A percentile compares a stretch with the other conserved stretches of the same genome.
These are phyloP conservation scores for Actenoides lindsayi DNA, from an alignment of 2,113 vertebrate species.

Conservation along the genomic window DNA sequence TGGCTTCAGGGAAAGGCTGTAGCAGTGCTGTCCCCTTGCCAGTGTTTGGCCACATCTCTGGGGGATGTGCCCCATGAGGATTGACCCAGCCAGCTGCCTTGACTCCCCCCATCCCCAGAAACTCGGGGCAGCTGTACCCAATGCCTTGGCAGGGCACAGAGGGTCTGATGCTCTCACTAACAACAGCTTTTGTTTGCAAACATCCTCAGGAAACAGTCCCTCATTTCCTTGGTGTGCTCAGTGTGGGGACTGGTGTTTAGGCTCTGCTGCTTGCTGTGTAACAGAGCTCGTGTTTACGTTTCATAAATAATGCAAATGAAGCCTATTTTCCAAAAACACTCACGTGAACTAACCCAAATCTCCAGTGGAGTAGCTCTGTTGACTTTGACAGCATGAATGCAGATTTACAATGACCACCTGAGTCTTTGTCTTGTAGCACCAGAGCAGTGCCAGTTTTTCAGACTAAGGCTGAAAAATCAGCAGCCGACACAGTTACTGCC, in stretches of 20 bases:
- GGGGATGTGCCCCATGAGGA: rapidly evolving
- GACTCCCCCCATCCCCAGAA: not conserved
- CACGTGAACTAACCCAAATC: not conserved
- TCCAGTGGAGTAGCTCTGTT: not conserved
- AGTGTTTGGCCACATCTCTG: not conserved
- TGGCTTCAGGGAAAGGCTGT: not conserved
- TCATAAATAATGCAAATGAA: slow-evolving; percentile 1
- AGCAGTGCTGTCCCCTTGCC: rapidly evolving
- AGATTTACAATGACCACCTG: slow-evolving; percentile 20
- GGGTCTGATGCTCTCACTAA: not conserved
- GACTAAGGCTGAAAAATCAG: not conserved
- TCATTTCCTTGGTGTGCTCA: not conserved
- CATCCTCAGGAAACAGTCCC: not conserved
- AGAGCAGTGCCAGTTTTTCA: not conserved
- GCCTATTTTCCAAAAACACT: not conserved
- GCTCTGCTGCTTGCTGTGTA: not conserved
- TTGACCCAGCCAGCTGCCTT: rapidly evolving
- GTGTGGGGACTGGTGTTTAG: not conserved
- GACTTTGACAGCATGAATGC: slow-evolving; percentile 8
- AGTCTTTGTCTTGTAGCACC: not conserved
- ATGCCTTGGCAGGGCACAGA: not conserved
- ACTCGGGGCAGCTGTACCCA: rapidly evolving
- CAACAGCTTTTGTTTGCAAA: not conserved
- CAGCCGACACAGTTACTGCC: not conserved
- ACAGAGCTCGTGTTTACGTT: not conserved